Evolutionary conservation across 1,140 invertebrate species (phyloP).

Genomic region (Pinna nobilis): DNA sequence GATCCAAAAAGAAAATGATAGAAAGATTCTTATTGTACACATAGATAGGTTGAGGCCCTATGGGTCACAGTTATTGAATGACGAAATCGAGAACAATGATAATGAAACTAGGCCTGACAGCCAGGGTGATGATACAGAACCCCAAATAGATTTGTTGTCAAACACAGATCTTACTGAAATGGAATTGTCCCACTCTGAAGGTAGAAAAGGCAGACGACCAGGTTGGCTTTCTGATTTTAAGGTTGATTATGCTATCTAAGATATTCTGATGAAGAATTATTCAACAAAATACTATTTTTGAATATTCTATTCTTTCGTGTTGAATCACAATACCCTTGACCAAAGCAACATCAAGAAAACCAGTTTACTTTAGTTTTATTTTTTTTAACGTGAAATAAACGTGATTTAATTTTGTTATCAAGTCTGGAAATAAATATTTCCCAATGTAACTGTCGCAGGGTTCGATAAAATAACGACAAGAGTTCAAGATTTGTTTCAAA

Average conservation of each 20-base stretch:
- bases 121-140: not conserved
- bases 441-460: too few relatives aligned
- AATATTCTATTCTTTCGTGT: not conserved
- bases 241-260: not conserved
- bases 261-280: not conserved
- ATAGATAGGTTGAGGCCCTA: conserved; percentile 12
- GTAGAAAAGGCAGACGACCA: conserved; percentile 1
- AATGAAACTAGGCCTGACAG: not conserved
- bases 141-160: not conserved
- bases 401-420: too few relatives aligned
- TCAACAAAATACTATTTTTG: not conserved
- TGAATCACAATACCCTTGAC: not conserved
- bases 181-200: not conserved
- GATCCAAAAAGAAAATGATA: not conserved
- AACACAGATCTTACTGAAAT: not conserved
- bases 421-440: too few relatives aligned
- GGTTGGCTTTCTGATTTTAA: conserved; percentile 6
- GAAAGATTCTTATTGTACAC: conserved; percentile 2
- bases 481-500: too few relatives aligned
- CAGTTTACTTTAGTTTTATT: not conserved
- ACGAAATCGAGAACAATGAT: not conserved
- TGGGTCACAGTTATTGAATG: not conserved
- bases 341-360: not conserved
- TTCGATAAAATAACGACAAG: too few relatives aligned
- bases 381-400: too few relatives aligned